Base-by-base conservation (phyloP, 2,797 vertebrate genomes). In the Pyrocephalus nanus region DNA sequence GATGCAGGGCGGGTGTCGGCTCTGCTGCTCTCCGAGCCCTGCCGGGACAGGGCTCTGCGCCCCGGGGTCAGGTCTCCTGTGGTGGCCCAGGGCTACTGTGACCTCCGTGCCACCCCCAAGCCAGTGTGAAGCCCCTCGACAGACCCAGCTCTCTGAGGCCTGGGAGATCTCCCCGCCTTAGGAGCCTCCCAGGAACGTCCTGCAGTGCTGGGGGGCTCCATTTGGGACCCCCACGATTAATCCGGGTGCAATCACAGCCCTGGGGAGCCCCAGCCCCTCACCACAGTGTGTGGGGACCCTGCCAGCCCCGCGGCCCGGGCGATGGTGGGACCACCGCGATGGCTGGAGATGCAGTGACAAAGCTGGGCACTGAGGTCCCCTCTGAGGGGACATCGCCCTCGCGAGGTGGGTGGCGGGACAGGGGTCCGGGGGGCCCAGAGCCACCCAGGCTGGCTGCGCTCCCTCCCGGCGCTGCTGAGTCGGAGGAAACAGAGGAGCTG, bases 401-500 rank as follows among this genome's bases (percentile, higher is more conserved):
- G 10, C 30, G 11, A 62, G 69, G 32, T 36, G 42, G 27, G 51
- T 5, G 42, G 9, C 1, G 47, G 75, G 79, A 83, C 12, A 11
- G 10, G 30, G 32, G 22, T 45, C 16, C 1, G 8, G 21, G 67
- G 80, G 47, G 12, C 40, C 34, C 84, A 15, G 61, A 81, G 92
- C 81, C 93, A 93, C 94, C 96, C 92, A 55, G 82, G 77, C 20
- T 7, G 23, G 30, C 72, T 3, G 25, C 32, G 73, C 73, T 83
- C 82, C 91, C 85, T 43, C 34, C 76, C 1, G 54, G 92, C 74
- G 9, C 73, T 95, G 95, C 94, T 94, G 96, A 95, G 80, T 93
- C 73, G 70, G 82, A 91, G n/a, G 27, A 81, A 95, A 81, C 4
- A 27, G 73, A 32, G 73, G 69, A 86, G 76, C 69, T 3, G 90